Conservation (phyloP, 2,888 invertebrate genomes). For the Xestia ashworthii region DNA sequence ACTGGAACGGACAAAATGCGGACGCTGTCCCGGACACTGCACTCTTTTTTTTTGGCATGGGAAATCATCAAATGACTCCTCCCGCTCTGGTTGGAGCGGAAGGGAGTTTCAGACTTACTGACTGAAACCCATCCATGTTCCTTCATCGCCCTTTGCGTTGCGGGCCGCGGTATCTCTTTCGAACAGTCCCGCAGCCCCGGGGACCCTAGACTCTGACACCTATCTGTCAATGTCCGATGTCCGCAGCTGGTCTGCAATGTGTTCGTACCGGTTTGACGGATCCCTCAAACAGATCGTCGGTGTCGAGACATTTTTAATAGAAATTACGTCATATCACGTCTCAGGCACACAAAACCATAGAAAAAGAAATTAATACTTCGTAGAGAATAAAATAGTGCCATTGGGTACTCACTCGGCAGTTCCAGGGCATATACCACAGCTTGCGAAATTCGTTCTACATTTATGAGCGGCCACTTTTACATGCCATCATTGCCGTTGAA, state of each 20-base stretch:
- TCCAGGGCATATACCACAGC: not conserved
- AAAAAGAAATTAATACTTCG: constrained; percentile 29
- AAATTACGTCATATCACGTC: constrained; percentile 46
- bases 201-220: not conserved
- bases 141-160: too few species aligned
- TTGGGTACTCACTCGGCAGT: not conserved
- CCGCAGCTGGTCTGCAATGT: not conserved
- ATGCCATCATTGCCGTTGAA: not conserved
- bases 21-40: not conserved
- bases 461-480: not conserved
- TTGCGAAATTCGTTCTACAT: not conserved
- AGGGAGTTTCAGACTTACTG: too few species aligned
- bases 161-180: too few species aligned
- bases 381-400: not conserved
- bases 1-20: not conserved
- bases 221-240: not conserved
- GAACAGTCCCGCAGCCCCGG: too few species aligned
- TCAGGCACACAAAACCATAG: not conserved
- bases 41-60: too few species aligned
- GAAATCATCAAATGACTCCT: too few species aligned
- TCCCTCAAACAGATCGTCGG: constrained; percentile 18
- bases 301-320: constrained; percentile 40
- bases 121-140: too few species aligned
- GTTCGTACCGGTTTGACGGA: not conserved
- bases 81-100: too few species aligned